Conservation (phyloP, 64 coral and sea anemone species). For the Pocillopora damicornis region DNA sequence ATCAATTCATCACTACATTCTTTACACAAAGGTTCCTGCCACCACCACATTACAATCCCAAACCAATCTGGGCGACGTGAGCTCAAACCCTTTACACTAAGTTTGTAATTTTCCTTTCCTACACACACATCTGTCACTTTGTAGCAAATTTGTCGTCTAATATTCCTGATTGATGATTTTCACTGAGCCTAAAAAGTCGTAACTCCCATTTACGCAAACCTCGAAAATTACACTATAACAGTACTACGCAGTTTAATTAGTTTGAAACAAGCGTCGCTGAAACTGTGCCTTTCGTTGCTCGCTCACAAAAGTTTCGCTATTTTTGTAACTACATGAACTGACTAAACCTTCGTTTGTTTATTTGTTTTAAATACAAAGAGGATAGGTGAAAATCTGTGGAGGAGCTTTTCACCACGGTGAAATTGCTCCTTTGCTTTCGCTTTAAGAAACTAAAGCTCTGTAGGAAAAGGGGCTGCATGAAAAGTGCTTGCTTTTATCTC, state of each 20-base stretch:
- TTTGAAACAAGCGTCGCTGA: background rate
- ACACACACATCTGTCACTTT: background rate
- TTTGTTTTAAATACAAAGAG: background rate
- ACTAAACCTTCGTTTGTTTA: background rate
- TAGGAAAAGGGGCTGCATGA: no score
- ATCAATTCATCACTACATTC: background rate
- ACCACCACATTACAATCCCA: background rate
- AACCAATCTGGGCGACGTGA: background rate
- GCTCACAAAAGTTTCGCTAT: background rate
- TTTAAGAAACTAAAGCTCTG: background rate
- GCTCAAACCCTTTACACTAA: background rate
- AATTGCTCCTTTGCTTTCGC: background rate
- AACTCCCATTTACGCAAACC: background rate
- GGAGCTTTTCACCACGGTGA: background rate
- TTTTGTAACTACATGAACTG: background rate
- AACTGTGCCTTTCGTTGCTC: background rate
- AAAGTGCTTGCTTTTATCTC: no score
- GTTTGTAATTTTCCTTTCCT: background rate
- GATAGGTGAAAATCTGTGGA: background rate
- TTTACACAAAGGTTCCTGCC: background rate
- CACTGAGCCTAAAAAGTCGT: background rate
- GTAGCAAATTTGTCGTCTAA: background rate
- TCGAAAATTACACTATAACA: no score
- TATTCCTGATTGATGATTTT: background rate
- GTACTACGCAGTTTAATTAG: no score